Evolutionary conservation across 2,797 vertebrate species (phyloP).

Genomic region (Pangasius djambal): DNA sequence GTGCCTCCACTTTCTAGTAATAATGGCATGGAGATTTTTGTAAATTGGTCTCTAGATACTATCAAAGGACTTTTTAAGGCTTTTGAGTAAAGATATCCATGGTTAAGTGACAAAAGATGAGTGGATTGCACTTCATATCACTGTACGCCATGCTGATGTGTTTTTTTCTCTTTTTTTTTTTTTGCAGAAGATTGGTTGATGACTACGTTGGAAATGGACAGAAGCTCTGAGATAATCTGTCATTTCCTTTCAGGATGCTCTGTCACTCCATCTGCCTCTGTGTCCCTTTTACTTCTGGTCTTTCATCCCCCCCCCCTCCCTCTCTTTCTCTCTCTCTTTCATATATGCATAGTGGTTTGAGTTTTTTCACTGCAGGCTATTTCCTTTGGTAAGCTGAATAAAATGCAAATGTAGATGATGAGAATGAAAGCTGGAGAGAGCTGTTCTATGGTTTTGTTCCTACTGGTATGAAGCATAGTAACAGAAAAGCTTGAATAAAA

Average conservation of each 20-base stretch:
- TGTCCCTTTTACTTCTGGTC: conserved; percentile 31
- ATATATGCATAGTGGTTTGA: conserved; percentile 74
- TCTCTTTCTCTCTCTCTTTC: conserved; percentile 54
- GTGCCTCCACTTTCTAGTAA: conserved; percentile 47
- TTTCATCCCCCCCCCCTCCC: conserved; percentile 30
- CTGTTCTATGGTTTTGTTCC: conserved; percentile 56
- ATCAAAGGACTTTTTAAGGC: conserved; percentile 57
- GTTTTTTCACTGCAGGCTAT: conserved; percentile 77
- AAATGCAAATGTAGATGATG: conserved; percentile 79
- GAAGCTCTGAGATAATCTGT: conserved; percentile 60
- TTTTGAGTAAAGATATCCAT: conserved; percentile 52
- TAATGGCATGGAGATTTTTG: conserved; percentile 50
- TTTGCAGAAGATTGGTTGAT: conserved; percentile 54
- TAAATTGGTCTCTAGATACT: conserved; percentile 57
- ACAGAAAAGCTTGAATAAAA: conserved; percentile 25
- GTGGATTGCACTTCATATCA: conserved; percentile 54
- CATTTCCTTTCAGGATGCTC: conserved; percentile 58
- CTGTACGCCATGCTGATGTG: conserved; percentile 51
- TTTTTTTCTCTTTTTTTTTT: conserved; percentile 27
- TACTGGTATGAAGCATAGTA: conserved; percentile 45
- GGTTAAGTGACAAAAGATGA: conserved; percentile 57
- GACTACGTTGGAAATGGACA: conserved; percentile 56
- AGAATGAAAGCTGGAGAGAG: conserved; percentile 67
- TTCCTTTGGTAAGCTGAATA: conserved; percentile 81
- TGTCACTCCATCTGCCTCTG: conserved; percentile 49